Evolutionary conservation across 2,113 vertebrate genomes (phyloP), one percentile per base, ranked within the genome.

Genomic region (Mustela nigripes): DNA sequence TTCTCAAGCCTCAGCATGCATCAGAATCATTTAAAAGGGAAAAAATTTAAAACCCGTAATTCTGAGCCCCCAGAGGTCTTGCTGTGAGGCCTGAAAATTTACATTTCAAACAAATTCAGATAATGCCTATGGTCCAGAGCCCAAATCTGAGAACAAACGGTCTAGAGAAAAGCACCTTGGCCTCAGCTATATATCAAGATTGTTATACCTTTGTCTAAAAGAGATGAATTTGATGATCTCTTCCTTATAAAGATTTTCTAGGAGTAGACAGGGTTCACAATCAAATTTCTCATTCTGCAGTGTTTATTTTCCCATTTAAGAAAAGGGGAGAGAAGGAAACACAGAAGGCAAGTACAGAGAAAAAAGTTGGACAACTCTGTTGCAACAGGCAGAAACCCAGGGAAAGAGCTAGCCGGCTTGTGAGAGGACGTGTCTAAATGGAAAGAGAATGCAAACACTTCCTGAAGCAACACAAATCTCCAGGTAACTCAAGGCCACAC

Each of bases 381-480:
- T 69, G 1, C 2, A 89, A 89, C 1, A 93, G 21, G 14, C 87
- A 71, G 53, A 92, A 97, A 19, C 56, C 48, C 69, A 92, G 58
- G 0, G 4, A 93, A 92, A 53, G n/a, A 73, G 45, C n/a, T 76
- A 16, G 74, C 26, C 74, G 31, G 69, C 58, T 82, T 84, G 33
- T 69, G 39, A 39, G 11, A 88, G 86, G 60, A 89, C 0, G 7
- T 36, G 33, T 69, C 1, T 79, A 92, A 42, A 0, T 95, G 21
- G 63, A 42, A 97, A 97, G 96, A 97, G 33, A 63, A 71, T 48
- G 16, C 93, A 92, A 97, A 67, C 71, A 90, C 33, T 65, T 39
- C 16, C 28, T 0, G 36, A 86, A 96, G 14, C 63, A 85, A 74
- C 7, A 87, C 39, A 74, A 79, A 87, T 67, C 63, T 79, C 69